These are phyloP conservation scores for Trimorus sp. DNA, from an alignment of 2,888 invertebrate genomes.

Conservation along the genomic window DNA sequence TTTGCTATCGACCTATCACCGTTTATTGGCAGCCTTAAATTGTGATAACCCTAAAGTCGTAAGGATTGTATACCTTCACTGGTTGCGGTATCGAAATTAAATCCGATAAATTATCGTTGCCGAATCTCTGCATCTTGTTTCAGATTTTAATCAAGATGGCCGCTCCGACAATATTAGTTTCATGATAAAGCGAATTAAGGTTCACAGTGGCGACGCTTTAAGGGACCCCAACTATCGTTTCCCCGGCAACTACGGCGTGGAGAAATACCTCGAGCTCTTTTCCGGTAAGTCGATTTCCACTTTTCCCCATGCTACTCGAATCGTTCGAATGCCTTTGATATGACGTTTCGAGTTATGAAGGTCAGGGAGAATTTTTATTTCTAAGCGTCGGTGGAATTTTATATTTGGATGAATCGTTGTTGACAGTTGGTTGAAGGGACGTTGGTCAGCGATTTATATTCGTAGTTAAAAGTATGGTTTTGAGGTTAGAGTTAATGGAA, in stretches of 20 bases:
- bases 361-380: conserved; percentile 61
- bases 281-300: conserved; percentile 86
- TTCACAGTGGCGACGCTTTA: conserved; percentile 92
- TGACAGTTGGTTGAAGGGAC: no score
- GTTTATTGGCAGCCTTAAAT: no score
- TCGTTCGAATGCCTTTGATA: conserved; percentile 65
- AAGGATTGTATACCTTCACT: no score
- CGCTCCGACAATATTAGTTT: conserved; percentile 96
- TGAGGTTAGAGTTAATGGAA: no score
- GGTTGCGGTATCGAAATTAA: no score
- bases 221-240: conserved; percentile 94
- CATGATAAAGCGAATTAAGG: conserved; percentile 97
- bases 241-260: conserved; percentile 98
- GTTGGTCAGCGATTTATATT: no score
- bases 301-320: conserved; percentile 64
- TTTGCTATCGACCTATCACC: no score
- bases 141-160: conserved; percentile 92
- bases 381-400: conserved; percentile 13
- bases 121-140: conserved; percentile 48
- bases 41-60: no score
- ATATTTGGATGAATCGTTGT: no score
- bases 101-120: no score
- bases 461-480: no score
- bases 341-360: conserved; percentile 58
- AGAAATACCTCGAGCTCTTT: conserved; percentile 98